These are phyloP conservation scores for Machaerirhynchus nigripectus DNA, from an alignment of 2,113 vertebrate genomes.

Conservation along the genomic window DNA sequence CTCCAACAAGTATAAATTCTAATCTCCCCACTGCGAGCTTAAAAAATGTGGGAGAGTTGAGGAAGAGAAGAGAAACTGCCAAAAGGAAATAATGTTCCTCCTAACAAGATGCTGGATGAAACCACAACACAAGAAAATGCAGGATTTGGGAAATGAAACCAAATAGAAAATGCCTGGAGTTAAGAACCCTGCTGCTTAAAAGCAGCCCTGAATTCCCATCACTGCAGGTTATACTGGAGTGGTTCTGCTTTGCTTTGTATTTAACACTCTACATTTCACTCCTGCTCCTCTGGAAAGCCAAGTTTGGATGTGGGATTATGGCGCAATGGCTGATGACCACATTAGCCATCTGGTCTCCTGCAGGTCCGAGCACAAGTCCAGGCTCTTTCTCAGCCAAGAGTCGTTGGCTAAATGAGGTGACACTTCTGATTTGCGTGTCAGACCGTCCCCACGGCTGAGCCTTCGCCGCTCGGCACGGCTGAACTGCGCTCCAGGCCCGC, in stretches of 20 bases:
- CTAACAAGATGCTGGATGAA: conserved; percentile 47
- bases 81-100: conserved; percentile 45
- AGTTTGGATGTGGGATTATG: conserved; percentile 2
- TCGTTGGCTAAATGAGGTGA: not conserved
- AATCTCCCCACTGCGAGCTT: not conserved
- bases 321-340: conserved; percentile 31
- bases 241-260: conserved; percentile 64
- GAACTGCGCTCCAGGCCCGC: not conserved
- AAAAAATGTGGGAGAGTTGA: not conserved
- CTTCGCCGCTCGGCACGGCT: not conserved
- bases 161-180: conserved; percentile 54
- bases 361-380: conserved; percentile 16
- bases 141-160: conserved; percentile 62
- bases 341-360: conserved; percentile 57
- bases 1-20: not conserved
- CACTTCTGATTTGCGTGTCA: not conserved
- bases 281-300: conserved; percentile 24
- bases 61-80: conserved; percentile 29
- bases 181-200: conserved; percentile 63
- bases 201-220: conserved; percentile 61
- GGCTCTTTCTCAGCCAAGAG: conserved; percentile 32
- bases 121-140: conserved; percentile 27
- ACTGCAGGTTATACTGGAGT: conserved; percentile 42
- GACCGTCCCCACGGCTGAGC: not conserved
- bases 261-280: conserved; percentile 55